These are phyloP conservation scores for Eptesicus fuscus DNA, from an alignment of 2,113 vertebrate genomes.

Conservation along the genomic window DNA sequence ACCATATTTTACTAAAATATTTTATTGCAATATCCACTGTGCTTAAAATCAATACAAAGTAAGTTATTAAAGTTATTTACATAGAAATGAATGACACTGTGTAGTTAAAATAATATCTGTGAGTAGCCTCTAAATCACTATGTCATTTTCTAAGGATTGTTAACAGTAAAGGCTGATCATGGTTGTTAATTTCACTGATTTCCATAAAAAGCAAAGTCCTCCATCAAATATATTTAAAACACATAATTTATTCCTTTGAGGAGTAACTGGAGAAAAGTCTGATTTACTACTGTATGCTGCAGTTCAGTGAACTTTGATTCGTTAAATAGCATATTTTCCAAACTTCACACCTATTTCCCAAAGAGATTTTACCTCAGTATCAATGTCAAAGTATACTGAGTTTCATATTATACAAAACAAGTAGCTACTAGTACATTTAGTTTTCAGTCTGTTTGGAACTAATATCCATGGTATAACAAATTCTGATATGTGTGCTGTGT, in stretches of 20 bases:
- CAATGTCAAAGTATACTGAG: slow-evolving; percentile 42
- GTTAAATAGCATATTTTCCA: slow-evolving; percentile 5
- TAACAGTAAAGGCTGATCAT: slow-evolving; percentile 16
- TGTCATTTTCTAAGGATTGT: slow-evolving; percentile 53
- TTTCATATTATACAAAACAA: slow-evolving; percentile 62
- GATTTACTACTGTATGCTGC: slow-evolving; percentile 1
- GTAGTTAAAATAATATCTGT: slow-evolving; percentile 45
- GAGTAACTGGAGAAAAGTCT: slow-evolving; percentile 26
- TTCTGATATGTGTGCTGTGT: slow-evolving; percentile 16
- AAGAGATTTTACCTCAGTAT: not conserved
- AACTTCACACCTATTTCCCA: slow-evolving; percentile 33
- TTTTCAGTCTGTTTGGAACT: slow-evolving; percentile 47
- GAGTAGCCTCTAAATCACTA: slow-evolving; percentile 56
- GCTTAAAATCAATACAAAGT: slow-evolving; percentile 83
- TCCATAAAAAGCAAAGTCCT: slow-evolving; percentile 14
- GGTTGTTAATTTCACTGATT: slow-evolving; percentile 54
- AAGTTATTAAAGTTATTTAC: slow-evolving; percentile 83
- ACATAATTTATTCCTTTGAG: slow-evolving; percentile 18
- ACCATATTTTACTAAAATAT: slow-evolving; percentile 80
- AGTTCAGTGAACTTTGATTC: not conserved
- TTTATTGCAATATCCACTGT: slow-evolving; percentile 83
- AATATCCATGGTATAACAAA: slow-evolving; percentile 1
- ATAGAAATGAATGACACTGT: slow-evolving; percentile 75
- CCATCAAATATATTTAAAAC: slow-evolving; percentile 11
- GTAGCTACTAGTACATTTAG: slow-evolving; percentile 8